Evolutionary conservation across 2,113 vertebrate species (phyloP).

Genomic region (Dasyprocta punctata): DNA sequence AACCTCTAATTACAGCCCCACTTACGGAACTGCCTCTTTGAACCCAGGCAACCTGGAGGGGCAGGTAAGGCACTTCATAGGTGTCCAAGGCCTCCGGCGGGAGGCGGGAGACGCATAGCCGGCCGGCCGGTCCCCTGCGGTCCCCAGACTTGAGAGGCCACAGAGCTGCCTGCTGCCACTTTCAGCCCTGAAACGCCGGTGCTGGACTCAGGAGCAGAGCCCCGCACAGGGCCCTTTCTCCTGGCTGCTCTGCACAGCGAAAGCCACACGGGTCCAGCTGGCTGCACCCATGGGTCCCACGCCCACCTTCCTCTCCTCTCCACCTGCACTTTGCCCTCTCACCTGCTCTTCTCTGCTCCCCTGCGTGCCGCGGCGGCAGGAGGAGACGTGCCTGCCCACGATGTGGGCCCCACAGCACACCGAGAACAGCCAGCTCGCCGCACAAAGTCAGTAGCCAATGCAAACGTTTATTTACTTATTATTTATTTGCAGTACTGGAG

Average conservation of each 20-base stretch:
- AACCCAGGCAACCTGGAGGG: constrained; percentile 71
- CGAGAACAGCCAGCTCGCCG: background rate
- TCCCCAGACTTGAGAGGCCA: constrained; percentile 44
- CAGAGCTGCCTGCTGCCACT: background rate
- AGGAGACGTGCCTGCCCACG: background rate
- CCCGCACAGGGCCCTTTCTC: background rate
- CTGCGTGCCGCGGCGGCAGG: no score
- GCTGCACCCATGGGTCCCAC: background rate
- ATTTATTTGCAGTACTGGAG: background rate
- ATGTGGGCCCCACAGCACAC: background rate
- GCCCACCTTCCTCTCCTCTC: background rate
- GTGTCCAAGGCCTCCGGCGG: constrained; percentile 59
- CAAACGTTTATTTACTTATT: background rate
- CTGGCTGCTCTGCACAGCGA: background rate
- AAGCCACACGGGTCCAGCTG: background rate
- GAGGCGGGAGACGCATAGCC: constrained; percentile 12
- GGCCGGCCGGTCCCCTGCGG: background rate
- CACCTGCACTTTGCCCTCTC: background rate
- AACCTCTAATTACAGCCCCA: constrained; percentile 67
- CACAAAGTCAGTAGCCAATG: background rate
- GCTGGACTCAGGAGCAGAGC: background rate
- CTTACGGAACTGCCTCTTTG: constrained; percentile 74
- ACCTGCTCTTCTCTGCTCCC: background rate
- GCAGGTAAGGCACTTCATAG: constrained; percentile 61
- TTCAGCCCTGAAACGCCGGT: background rate